Conservation (phyloP, 2,888 invertebrate genomes). For the Protodeltote pygarga region DNA sequence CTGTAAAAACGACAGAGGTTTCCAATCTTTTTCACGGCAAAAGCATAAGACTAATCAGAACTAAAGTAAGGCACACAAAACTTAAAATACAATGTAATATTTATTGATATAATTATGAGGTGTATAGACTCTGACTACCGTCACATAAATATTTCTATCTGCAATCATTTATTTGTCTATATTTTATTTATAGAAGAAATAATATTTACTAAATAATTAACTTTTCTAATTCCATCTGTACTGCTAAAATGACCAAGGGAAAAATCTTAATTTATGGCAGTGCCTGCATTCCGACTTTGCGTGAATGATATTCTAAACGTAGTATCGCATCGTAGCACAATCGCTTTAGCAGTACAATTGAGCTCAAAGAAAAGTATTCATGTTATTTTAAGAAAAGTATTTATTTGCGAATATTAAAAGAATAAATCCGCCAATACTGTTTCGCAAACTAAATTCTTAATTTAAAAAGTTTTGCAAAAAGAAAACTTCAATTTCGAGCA, state of each 20-base stretch:
- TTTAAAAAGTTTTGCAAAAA: no score
- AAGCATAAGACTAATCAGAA: slow-evolving; percentile 46
- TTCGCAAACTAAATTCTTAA: no score
- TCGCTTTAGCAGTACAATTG: not conserved
- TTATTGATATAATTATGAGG: slow-evolving; percentile 23
- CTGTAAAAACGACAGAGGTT: not conserved
- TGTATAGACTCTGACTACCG: slow-evolving; percentile 27
- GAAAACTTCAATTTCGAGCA: no score
- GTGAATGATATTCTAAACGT: not conserved
- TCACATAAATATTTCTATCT: not conserved
- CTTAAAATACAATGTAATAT: slow-evolving; percentile 31
- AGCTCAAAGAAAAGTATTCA: no score
- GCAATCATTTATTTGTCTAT: not conserved
- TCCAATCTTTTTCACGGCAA: slow-evolving; percentile 32
- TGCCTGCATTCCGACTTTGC: slow-evolving; percentile 19
- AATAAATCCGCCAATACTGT: no score
- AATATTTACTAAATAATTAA: no score
- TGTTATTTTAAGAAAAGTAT: no score
- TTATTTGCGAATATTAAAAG: no score
- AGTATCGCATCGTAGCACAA: not conserved
- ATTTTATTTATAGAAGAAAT: no score
- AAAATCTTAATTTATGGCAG: slow-evolving; percentile 11
- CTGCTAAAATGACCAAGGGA: not conserved
- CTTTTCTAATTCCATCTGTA: no score
- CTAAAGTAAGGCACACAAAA: slow-evolving; percentile 75